These are phyloP conservation scores for Bombus consobrinus DNA, from an alignment of 1,140 invertebrate species.

Conservation along the genomic window DNA sequence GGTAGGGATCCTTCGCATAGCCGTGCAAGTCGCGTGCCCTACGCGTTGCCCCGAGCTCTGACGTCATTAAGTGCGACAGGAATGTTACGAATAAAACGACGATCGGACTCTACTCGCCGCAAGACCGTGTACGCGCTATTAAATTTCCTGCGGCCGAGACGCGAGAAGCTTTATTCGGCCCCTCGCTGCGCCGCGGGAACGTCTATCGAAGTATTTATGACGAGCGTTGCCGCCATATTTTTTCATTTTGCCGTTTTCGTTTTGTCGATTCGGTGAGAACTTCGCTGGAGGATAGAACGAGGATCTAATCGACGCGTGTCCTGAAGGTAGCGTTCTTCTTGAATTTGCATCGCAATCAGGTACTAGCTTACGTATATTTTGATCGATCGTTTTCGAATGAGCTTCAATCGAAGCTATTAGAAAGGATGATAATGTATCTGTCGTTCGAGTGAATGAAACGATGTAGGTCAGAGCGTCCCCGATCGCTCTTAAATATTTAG, in stretches of 20 bases:
- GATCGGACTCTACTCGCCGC: neutral
- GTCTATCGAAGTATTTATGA: slow-evolving; percentile 35
- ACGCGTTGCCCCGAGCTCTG: slow-evolving; percentile 33
- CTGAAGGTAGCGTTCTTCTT: neutral
- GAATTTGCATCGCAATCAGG: neutral
- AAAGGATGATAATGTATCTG: neutral
- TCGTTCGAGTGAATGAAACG: neutral
- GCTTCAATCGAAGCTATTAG: neutral
- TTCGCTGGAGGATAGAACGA: neutral
- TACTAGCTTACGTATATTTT: neutral
- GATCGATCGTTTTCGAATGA: neutral
- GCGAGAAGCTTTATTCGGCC: slow-evolving; percentile 19
- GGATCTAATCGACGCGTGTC: slow-evolving; percentile 12
- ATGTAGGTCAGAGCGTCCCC: neutral
- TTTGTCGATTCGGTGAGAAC: neutral
- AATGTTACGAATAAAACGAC: slow-evolving; percentile 29
- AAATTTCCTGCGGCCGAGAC: slow-evolving; percentile 18
- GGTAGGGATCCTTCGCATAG: slow-evolving; percentile 47
- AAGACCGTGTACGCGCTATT: slow-evolving; percentile 10
- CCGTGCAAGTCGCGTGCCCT: slow-evolving; percentile 65
- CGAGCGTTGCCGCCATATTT: neutral
- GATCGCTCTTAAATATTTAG: slow-evolving; percentile 3
- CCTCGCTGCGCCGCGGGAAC: slow-evolving; percentile 11
- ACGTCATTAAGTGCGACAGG: slow-evolving; percentile 49
- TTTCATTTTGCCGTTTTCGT: neutral